A percentile compares a stretch with the other conserved stretches of the same genome.
phyloP scores from a whole-genome alignment of 2,797 vertebrate genomes.

The Leptoclinus maculatus region DNA sequence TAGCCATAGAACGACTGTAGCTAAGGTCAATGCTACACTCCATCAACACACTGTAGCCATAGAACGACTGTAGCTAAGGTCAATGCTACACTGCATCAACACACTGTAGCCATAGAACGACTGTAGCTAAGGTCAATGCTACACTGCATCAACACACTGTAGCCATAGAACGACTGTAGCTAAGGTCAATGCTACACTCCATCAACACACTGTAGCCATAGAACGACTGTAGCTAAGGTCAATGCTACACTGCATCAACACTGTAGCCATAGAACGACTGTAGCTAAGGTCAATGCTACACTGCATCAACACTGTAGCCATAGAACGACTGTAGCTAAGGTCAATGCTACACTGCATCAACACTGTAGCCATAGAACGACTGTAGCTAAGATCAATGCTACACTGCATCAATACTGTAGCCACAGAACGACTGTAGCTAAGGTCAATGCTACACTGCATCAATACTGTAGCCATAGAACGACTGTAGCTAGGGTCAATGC shows the following conservation, averaged over 20 bases:
- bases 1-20: background rate
- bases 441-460: too few relatives aligned
- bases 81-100: too few relatives aligned
- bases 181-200: background rate
- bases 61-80: background rate
- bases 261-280: background rate
- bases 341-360: background rate
- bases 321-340: background rate
- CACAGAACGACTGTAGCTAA: too few relatives aligned
- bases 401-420: background rate
- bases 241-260: background rate
- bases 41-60: background rate
- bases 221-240: background rate
- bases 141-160: too few relatives aligned
- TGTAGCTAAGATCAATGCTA: background rate
- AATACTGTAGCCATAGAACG: background rate
- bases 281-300: rapidly evolving
- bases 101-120: too few relatives aligned
- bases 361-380: background rate
- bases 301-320: background rate
- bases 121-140: too few relatives aligned
- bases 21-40: background rate
- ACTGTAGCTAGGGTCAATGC: background rate
- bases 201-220: background rate
- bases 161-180: background rate